Evolutionary conservation across 1,140 invertebrate species (phyloP).

Genomic region (Drosophila cardini): DNA sequence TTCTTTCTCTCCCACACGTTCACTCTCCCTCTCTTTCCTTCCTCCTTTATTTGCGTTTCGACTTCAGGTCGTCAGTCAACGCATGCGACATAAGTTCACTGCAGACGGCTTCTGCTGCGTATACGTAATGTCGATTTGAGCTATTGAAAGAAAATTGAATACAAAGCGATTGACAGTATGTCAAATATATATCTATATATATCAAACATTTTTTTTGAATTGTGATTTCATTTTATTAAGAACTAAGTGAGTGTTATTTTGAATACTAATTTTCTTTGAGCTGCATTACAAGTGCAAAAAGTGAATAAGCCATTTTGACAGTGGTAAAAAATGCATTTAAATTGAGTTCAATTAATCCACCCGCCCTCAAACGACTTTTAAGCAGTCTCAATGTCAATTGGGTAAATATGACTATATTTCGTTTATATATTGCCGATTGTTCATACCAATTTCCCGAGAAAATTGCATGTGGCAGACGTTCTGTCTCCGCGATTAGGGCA

Average conservation of each 20-base stretch:
- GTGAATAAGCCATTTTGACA: slow-evolving; percentile 72
- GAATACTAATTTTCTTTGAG: slow-evolving; percentile 14
- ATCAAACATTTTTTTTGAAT: not conserved
- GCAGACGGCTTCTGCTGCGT: slow-evolving; percentile 43
- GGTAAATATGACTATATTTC: slow-evolving; percentile 52
- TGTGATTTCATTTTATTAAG: not conserved
- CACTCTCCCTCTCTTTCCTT: not conserved
- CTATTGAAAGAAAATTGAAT: slow-evolving; percentile 29
- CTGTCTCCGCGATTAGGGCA: slow-evolving; percentile 49
- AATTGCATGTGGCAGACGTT: slow-evolving; percentile 60
- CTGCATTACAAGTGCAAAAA: slow-evolving; percentile 62
- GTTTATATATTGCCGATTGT: slow-evolving; percentile 27
- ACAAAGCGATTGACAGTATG: slow-evolving; percentile 15
- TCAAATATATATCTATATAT: not conserved
- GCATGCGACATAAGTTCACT: slow-evolving; percentile 30
- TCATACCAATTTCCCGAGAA: slow-evolving; percentile 67
- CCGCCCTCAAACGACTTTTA: slow-evolving; percentile 49
- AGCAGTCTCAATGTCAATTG: slow-evolving; percentile 45
- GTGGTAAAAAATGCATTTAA: slow-evolving; percentile 68
- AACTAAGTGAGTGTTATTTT: not conserved
- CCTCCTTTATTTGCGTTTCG: slow-evolving; percentile 8
- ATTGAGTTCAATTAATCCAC: slow-evolving; percentile 60
- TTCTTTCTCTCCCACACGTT: not conserved
- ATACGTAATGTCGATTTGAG: slow-evolving; percentile 59
- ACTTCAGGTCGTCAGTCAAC: slow-evolving; percentile 32